Percentiles rank a stretch among this genome's conserved stretches.
phyloP scores from a whole-genome alignment of 2,113 vertebrate species.

The Alethe diademata region DNA sequence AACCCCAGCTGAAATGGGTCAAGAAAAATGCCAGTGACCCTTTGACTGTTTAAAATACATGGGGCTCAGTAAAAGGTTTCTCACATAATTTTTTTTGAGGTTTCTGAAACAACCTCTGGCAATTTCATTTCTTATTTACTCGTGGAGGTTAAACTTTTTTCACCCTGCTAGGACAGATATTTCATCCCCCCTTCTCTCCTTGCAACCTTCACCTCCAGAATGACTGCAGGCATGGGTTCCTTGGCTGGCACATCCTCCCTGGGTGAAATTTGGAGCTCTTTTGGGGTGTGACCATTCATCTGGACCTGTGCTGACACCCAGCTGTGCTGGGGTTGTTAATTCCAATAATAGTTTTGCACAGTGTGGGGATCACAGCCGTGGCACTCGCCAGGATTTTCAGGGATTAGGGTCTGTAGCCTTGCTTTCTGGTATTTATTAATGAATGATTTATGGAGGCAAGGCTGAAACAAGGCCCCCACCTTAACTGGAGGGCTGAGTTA shows the following conservation, averaged over 20 bases:
- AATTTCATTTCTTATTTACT: background rate
- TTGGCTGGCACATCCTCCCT: background rate
- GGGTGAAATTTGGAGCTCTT: background rate
- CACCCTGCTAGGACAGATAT: background rate
- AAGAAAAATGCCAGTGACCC: background rate
- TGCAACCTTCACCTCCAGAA: background rate
- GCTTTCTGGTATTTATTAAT: background rate
- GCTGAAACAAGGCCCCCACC: background rate
- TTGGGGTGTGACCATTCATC: fast-evolving
- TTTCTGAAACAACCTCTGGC: background rate
- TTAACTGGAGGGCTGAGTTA: background rate
- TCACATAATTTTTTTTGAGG: background rate
- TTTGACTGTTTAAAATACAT: background rate
- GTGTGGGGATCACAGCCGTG: background rate
- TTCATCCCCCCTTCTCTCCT: background rate
- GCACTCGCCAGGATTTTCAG: background rate
- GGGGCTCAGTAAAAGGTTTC: background rate
- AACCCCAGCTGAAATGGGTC: background rate
- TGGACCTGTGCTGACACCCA: background rate
- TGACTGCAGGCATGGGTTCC: no score
- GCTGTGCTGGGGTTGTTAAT: background rate
- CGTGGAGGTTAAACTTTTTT: background rate
- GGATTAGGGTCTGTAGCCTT: background rate
- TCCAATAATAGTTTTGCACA: background rate
- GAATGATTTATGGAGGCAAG: background rate